A percentile compares a stretch with the other conserved stretches of the same genome.
phyloP scores from a whole-genome alignment of 2,113 vertebrate genomes.

The Xyrauchen texanus region DNA sequence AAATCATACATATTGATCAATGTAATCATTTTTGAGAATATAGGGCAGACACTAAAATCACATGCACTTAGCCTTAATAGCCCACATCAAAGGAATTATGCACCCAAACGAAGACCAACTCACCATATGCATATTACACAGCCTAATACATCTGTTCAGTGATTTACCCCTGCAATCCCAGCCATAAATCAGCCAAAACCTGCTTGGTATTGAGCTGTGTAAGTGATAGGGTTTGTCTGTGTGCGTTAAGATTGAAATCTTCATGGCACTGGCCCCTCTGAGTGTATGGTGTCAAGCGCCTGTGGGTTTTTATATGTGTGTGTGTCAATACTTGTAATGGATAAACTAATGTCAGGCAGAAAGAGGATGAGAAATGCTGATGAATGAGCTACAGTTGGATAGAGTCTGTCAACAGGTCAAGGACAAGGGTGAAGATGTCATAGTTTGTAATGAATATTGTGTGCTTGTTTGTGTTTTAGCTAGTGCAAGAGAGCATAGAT shows the following conservation, averaged over 20 bases:
- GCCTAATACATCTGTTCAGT: slow-evolving; percentile 69
- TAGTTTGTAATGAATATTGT: slow-evolving; percentile 56
- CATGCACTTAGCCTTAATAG: slow-evolving; percentile 94
- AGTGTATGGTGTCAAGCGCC: slow-evolving; percentile 68
- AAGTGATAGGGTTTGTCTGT: slow-evolving; percentile 10
- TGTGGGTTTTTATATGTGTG: slow-evolving; percentile 70
- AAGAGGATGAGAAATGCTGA: slow-evolving; percentile 77
- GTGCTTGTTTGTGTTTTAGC: neutral
- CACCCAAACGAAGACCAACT: slow-evolving; percentile 81
- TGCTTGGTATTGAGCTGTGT: slow-evolving; percentile 2
- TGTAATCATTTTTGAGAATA: slow-evolving; percentile 81
- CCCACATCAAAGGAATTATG: slow-evolving; percentile 92
- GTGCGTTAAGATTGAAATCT: neutral
- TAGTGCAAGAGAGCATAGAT: neutral
- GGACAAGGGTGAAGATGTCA: slow-evolving; percentile 68
- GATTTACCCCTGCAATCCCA: slow-evolving; percentile 74
- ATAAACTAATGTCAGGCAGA: slow-evolving; percentile 77
- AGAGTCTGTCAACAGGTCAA: slow-evolving; percentile 77
- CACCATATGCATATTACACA: slow-evolving; percentile 61
- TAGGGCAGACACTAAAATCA: slow-evolving; percentile 89
- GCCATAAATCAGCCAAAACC: slow-evolving; percentile 72
- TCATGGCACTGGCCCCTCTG: slow-evolving; percentile 41
- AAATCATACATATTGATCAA: slow-evolving; percentile 94
- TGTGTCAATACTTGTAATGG: slow-evolving; percentile 76
- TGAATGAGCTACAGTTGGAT: slow-evolving; percentile 74